phyloP scores from a whole-genome alignment of 2,113 vertebrate species.

The Desmodus rotundus region DNA sequence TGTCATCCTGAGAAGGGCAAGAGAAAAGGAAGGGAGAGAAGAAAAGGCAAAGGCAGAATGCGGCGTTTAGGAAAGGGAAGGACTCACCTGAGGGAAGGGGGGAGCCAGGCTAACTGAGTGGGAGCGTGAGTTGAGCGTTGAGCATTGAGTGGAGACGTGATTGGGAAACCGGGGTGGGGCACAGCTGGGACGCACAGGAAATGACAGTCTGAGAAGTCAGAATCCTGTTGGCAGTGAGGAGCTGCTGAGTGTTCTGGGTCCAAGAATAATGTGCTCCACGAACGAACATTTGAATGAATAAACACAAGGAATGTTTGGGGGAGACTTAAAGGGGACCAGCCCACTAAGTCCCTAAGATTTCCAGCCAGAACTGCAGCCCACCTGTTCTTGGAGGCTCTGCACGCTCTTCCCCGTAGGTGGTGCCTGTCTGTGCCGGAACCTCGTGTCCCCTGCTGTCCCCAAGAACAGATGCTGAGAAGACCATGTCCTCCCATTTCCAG shows the following conservation, averaged over 20 bases:
- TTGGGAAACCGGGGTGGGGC: not conserved
- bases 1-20: not conserved
- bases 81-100: not conserved
- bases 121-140: not conserved
- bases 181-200: not conserved
- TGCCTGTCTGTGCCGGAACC: not conserved
- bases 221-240: not conserved
- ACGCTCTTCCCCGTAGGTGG: accelerated
- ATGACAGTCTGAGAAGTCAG: not conserved
- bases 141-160: not conserved
- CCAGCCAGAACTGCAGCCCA: not conserved
- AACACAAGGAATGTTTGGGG: not conserved
- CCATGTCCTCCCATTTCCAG: not conserved
- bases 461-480: not conserved
- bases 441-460: not conserved
- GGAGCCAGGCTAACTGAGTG: not conserved
- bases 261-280: not conserved
- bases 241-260: not conserved
- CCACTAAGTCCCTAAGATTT: accelerated
- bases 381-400: not conserved
- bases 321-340: not conserved
- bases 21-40: not conserved
- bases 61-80: not conserved
- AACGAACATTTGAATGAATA: not conserved
- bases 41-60: not conserved